Evolutionary conservation across 1,140 invertebrate species (phyloP).

Genomic region (Onthophagus taurus): DNA sequence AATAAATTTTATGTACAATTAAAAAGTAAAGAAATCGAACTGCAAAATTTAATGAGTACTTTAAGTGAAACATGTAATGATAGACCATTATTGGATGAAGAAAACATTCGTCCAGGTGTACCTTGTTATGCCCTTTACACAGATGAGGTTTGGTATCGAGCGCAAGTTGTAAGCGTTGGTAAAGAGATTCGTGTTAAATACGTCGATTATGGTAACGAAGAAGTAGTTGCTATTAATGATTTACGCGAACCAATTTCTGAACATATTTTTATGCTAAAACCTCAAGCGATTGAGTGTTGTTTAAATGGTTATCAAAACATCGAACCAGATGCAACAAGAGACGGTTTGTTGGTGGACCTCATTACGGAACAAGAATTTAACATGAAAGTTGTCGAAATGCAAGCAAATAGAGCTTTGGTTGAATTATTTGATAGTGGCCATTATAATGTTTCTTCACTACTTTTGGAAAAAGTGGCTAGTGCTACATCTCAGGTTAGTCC

Average conservation of each 20-base stretch:
- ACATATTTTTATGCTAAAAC: slow-evolving; percentile 49
- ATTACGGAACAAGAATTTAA: slow-evolving; percentile 42
- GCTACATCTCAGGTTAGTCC: slow-evolving; percentile 30
- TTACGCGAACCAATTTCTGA: slow-evolving; percentile 54
- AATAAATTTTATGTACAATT: slow-evolving; percentile 64
- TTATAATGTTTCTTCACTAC: slow-evolving; percentile 31
- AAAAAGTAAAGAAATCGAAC: slow-evolving; percentile 44
- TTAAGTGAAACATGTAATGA: slow-evolving; percentile 37
- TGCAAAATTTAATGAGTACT: slow-evolving; percentile 45
- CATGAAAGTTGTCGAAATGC: slow-evolving; percentile 45
- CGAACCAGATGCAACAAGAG: slow-evolving; percentile 31
- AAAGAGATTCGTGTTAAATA: slow-evolving; percentile 50
- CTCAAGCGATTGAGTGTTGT: slow-evolving; percentile 68
- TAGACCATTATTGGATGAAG: slow-evolving; percentile 36
- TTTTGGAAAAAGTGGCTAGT: slow-evolving; percentile 31
- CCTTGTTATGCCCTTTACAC: slow-evolving; percentile 66
- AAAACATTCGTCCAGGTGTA: slow-evolving; percentile 45
- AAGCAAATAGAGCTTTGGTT: slow-evolving; percentile 40
- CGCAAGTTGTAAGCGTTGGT: slow-evolving; percentile 45
- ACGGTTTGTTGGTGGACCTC: slow-evolving; percentile 39
- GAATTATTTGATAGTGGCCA: slow-evolving; percentile 41
- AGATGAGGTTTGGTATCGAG: slow-evolving; percentile 66
- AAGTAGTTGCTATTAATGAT: slow-evolving; percentile 45
- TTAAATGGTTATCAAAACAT: slow-evolving; percentile 46
- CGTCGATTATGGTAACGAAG: slow-evolving; percentile 75